Conservation (phyloP, 2,113 vertebrate species). For the Chelonoidis abingdonii region DNA sequence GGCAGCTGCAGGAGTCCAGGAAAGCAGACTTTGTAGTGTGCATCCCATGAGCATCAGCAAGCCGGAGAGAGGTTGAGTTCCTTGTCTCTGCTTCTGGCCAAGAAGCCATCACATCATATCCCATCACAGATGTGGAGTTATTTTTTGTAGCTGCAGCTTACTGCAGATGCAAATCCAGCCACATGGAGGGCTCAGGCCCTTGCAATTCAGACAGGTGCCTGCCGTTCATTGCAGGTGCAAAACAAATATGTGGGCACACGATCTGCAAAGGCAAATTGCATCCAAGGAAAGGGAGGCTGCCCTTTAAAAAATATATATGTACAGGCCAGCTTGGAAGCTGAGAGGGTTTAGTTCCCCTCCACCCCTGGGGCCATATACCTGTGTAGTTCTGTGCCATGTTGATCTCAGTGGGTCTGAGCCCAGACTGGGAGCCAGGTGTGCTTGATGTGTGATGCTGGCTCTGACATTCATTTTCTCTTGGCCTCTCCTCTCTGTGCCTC, state of each 20-base stretch:
- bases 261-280: background rate
- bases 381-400: background rate
- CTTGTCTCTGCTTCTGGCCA: background rate
- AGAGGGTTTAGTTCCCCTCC: background rate
- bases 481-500: background rate
- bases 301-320: background rate
- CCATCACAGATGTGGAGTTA: background rate
- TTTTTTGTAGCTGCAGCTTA: background rate
- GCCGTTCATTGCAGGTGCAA: background rate
- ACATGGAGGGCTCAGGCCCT: background rate
- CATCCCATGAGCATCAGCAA: background rate
- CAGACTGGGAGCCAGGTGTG: background rate
- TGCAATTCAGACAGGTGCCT: background rate
- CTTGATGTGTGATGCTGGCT: background rate
- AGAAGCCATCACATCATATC: background rate
- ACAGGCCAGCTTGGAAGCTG: background rate
- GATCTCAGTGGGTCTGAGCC: background rate
- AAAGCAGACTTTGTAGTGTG: background rate
- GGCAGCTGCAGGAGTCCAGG: background rate
- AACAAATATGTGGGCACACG: background rate
- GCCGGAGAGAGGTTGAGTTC: background rate
- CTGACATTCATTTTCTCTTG: background rate
- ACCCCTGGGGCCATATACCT: background rate
- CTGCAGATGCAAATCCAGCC: background rate
- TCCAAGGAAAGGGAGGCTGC: background rate